A percentile compares a stretch with the other conserved stretches of the same genome.
Conservation (phyloP, 2,797 vertebrate species). For the Lates japonicus region DNA sequence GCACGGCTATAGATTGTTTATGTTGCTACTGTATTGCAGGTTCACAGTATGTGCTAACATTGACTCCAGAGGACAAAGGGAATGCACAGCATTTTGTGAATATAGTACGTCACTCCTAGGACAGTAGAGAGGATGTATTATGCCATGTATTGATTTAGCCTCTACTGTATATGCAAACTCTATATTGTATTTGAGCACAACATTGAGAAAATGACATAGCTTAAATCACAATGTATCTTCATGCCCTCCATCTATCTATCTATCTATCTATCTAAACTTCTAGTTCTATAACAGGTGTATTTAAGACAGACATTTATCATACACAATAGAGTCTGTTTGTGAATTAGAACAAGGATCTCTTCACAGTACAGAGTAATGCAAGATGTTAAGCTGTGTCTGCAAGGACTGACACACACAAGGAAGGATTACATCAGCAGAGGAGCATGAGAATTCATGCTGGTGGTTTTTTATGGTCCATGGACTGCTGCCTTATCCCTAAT, state of each 20-base stretch:
- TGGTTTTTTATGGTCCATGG: conserved; percentile 71
- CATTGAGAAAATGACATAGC: neutral
- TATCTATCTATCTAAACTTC: neutral
- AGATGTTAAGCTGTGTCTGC: conserved; percentile 37
- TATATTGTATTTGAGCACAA: neutral
- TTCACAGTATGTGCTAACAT: conserved; percentile 47
- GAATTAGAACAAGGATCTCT: conserved; percentile 15
- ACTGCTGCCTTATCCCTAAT: conserved; percentile 62
- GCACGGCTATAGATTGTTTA: conserved; percentile 64
- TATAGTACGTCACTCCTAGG: conserved; percentile 3
- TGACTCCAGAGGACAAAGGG: conserved; percentile 55
- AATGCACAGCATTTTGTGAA: conserved; percentile 14
- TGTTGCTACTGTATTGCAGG: conserved; percentile 63
- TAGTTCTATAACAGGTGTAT: conserved; percentile 2
- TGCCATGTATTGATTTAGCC: conserved; percentile 17
- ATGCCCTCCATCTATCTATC: conserved; percentile 15
- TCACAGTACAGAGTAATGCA: conserved; percentile 44
- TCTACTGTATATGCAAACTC: conserved; percentile 14
- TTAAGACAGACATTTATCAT: conserved; percentile 60
- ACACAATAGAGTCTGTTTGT: conserved; percentile 13
- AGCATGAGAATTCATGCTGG: conserved; percentile 71
- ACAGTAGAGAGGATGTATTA: neutral
- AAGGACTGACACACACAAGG: conserved; percentile 38
- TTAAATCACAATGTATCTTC: conserved; percentile 8
- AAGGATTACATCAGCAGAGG: conserved; percentile 71